phyloP scores from a whole-genome alignment of 1,140 invertebrate species.

The Araneus ventricosus region DNA sequence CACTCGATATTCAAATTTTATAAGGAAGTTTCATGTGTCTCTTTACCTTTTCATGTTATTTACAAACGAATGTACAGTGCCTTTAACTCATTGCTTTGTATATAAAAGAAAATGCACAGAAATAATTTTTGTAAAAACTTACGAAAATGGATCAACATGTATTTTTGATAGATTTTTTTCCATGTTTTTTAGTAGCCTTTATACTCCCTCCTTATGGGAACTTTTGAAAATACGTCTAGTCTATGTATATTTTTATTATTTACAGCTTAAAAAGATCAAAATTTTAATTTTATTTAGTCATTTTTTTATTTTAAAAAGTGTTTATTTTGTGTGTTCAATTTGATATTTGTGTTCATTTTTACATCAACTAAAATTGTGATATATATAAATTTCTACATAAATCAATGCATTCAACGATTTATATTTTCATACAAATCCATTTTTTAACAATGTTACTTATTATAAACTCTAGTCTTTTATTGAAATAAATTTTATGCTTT shows the following conservation, averaged over 20 bases:
- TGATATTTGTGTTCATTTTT: neutral
- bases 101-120: neutral
- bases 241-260: neutral
- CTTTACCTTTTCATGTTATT: too few species aligned
- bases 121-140: neutral
- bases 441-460: neutral
- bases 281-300: constrained; percentile 20
- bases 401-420: neutral
- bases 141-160: neutral
- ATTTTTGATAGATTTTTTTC: neutral
- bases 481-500: neutral
- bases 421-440: neutral
- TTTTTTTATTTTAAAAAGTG: neutral
- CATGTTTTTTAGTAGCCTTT: neutral
- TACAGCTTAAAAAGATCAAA: neutral
- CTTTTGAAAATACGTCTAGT: neutral
- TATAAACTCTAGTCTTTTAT: constrained; percentile 22
- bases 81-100: neutral
- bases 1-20: neutral
- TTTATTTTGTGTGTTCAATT: neutral
- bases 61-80: neutral
- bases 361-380: neutral
- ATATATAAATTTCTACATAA: neutral
- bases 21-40: neutral
- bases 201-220: neutral